Percentiles rank a stretch among this genome's conserved stretches.
These are phyloP conservation scores for Labeo rohita DNA, from an alignment of 2,113 vertebrate genomes.

Conservation along the genomic window DNA sequence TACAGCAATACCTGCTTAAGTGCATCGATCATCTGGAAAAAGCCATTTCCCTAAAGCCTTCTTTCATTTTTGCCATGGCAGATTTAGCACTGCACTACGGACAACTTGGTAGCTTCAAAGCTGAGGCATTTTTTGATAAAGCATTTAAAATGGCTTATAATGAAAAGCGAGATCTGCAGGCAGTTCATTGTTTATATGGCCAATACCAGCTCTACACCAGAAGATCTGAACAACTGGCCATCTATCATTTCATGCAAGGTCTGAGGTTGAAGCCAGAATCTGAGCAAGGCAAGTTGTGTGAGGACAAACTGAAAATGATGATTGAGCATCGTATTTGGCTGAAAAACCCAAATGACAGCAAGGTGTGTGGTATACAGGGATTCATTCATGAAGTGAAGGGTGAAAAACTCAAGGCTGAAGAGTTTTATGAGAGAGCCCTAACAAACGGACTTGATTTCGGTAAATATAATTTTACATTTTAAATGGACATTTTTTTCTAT, in stretches of 20 bases:
- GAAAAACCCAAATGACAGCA: neutral
- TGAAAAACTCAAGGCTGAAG: constrained; percentile 42
- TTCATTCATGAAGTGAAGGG: constrained; percentile 51
- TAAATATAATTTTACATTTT: neutral
- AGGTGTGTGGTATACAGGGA: constrained; percentile 49
- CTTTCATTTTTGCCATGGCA: constrained; percentile 32
- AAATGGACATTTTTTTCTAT: too few species aligned
- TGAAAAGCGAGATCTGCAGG: neutral
- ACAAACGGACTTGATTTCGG: neutral
- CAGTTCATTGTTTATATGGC: constrained; percentile 5
- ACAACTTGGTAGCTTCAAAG: neutral
- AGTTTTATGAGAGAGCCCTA: constrained; percentile 54
- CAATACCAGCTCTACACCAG: constrained; percentile 37
- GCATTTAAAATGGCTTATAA: constrained; percentile 26
- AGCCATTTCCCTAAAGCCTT: constrained; percentile 28
- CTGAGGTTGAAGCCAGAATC: neutral
- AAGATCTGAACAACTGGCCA: constrained; percentile 29
- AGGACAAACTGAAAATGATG: neutral
- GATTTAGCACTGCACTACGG: constrained; percentile 45
- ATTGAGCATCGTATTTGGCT: neutral
- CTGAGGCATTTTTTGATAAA: constrained; percentile 48
- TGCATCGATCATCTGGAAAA: constrained; percentile 36
- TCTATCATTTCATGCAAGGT: constrained; percentile 50
- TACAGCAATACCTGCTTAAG: neutral
- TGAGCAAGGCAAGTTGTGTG: neutral